Conservation (phyloP, 1,140 invertebrate genomes). For the Thaumatotibia leucotreta region DNA sequence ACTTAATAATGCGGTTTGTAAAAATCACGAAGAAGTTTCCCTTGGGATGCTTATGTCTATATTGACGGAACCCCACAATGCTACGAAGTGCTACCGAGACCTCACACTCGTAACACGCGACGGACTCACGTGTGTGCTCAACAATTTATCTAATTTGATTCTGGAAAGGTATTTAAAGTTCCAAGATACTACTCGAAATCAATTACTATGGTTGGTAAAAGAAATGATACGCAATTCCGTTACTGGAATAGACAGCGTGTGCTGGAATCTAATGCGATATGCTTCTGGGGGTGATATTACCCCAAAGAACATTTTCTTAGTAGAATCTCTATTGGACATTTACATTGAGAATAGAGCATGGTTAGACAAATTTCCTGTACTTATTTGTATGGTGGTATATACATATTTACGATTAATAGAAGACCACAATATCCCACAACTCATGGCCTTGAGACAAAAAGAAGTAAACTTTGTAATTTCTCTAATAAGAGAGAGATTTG, state of each 20-base stretch:
- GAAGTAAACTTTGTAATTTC: slow-evolving; percentile 94
- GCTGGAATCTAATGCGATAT: slow-evolving; percentile 94
- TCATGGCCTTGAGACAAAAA: slow-evolving; percentile 88
- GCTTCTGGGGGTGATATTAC: slow-evolving; percentile 96
- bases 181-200: slow-evolving; percentile 86
- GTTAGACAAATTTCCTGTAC: slow-evolving; percentile 93
- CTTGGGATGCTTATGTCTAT: slow-evolving; percentile 93
- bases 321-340: slow-evolving; percentile 94
- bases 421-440: slow-evolving; percentile 89
- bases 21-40: slow-evolving; percentile 94
- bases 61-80: slow-evolving; percentile 90
- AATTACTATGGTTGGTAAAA: slow-evolving; percentile 89
- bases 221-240: slow-evolving; percentile 95
- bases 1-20: slow-evolving; percentile 90
- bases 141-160: slow-evolving; percentile 89
- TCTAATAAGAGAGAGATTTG: slow-evolving; percentile 93
- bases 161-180: slow-evolving; percentile 93
- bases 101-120: slow-evolving; percentile 93
- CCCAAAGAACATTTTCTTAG: slow-evolving; percentile 91
- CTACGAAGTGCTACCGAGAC: slow-evolving; percentile 93
- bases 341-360: slow-evolving; percentile 93
- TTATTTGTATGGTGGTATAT: slow-evolving; percentile 94
- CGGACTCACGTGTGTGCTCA: slow-evolving; percentile 88
- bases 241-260: slow-evolving; percentile 90
- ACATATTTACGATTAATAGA: slow-evolving; percentile 96